Evolutionary conservation across 2,888 invertebrate genomes (phyloP).

Genomic region (Trichopria drosophilae): DNA sequence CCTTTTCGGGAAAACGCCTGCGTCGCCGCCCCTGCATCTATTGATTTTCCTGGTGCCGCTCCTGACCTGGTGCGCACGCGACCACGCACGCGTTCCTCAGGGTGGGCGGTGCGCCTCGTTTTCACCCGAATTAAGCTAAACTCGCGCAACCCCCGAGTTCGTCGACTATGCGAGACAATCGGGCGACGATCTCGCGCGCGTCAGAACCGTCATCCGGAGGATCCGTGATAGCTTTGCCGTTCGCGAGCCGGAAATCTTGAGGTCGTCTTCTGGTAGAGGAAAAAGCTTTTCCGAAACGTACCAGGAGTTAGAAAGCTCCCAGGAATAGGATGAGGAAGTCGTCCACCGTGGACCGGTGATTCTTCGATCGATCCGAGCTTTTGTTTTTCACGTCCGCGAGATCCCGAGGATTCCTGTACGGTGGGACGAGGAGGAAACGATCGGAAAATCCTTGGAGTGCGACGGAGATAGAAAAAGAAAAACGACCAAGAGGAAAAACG

Average conservation of each 20-base stretch:
- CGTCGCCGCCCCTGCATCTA: constrained; percentile 40
- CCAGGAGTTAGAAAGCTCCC: too few relatives aligned
- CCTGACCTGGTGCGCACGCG: constrained; percentile 51
- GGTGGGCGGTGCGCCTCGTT: constrained; percentile 47
- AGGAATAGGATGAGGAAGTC: neutral
- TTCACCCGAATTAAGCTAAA: constrained; percentile 43
- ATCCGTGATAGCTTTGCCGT: neutral
- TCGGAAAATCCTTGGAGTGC: constrained; percentile 11
- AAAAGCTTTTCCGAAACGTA: too few relatives aligned
- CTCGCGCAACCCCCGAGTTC: constrained; percentile 40
- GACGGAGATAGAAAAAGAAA: neutral
- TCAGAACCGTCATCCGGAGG: neutral
- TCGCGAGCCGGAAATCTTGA: too few relatives aligned
- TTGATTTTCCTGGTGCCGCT: constrained; percentile 56
- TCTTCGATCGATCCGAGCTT: neutral
- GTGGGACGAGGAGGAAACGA: constrained; percentile 2
- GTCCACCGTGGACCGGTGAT: neutral
- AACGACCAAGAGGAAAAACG: too few relatives aligned
- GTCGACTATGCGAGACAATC: constrained; percentile 23
- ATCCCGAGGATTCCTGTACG: too few relatives aligned
- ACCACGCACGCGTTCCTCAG: constrained; percentile 41
- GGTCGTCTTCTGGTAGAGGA: too few relatives aligned
- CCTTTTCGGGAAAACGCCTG: constrained; percentile 33
- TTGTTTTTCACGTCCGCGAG: constrained; percentile 4
- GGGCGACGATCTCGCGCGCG: too few relatives aligned